Base-by-base conservation (phyloP, 2,888 invertebrate species). In the Drosophila trichaetosa region DNA sequence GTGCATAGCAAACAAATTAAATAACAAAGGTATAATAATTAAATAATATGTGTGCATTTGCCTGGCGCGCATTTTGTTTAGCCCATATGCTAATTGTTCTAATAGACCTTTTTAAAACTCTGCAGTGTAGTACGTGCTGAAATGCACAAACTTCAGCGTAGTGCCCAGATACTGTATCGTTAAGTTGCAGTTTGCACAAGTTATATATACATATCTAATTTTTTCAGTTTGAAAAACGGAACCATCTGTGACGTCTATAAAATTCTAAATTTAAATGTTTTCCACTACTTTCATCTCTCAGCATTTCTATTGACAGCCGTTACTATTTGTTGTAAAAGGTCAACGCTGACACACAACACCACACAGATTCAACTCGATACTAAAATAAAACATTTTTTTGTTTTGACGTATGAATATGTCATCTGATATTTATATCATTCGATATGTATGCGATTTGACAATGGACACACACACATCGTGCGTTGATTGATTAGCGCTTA, bases 341-440 rank as follows among this genome's bases (percentile, higher is more conserved):
- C 88, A 77, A 54, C 49, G 67, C 80, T 87, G 88, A 87, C 89
- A n/a, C n/a, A n/a, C n/a, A n/a, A n/a, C n/a, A n/a, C n/a, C n/a
- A n/a, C 42, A 56, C 29, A 42, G 52, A 46, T 52, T 57, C 5
- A 33, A 56, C 24, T 64, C 38, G 52, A 51, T 18, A 52, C 61
- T 59, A 48, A 73, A 67, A 24, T 21, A 64, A 65, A 57, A 67
- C 3, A 51, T 40, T 21, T 7, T 33, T 21, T 52, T 31, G 16
- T 36, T 65, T 33, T 58, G 68, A 46, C 71, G 58, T 59, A 61
- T 36, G 52, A 31, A 33, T 76, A 72, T 72, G 46, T 60, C 70
- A 73, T 71, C 63, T 38, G 62, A 69, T 24, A 46, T 46, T 46
- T 24, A 73, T 72, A 52, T 58, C 70, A 73, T 69, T 70, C 40